These are phyloP conservation scores for Lasius platythorax DNA, from an alignment of 2,888 invertebrate genomes.

Conservation along the genomic window DNA sequence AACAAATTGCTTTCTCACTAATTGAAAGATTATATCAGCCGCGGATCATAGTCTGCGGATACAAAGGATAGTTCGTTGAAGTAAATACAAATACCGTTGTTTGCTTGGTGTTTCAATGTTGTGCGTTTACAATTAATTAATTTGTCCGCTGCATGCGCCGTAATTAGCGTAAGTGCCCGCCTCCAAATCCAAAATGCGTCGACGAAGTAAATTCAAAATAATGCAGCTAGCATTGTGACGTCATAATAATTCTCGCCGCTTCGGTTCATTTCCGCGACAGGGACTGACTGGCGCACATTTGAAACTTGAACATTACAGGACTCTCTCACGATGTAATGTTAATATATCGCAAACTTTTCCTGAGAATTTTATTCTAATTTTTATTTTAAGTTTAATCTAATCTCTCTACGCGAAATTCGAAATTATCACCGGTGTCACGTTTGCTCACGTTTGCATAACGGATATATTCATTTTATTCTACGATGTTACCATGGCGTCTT, in stretches of 20 bases:
- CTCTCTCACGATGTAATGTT: background rate
- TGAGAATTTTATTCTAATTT: background rate
- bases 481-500: background rate
- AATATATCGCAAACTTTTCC: background rate
- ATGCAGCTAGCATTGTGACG: background rate
- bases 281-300: background rate
- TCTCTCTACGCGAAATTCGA: background rate
- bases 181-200: slow-evolving; percentile 34
- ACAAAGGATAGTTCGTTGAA: slow-evolving; percentile 48
- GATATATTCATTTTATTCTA: background rate
- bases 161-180: slow-evolving; percentile 47
- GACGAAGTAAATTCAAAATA: slow-evolving; percentile 41
- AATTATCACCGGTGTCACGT: background rate
- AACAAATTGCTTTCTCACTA: slow-evolving; percentile 54
- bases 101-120: slow-evolving; percentile 37
- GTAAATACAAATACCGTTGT: slow-evolving; percentile 53
- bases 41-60: slow-evolving; percentile 28
- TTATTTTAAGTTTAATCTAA: background rate
- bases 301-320: background rate
- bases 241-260: slow-evolving; percentile 5
- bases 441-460: background rate
- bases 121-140: slow-evolving; percentile 52
- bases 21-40: slow-evolving; percentile 48
- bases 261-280: background rate
- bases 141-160: slow-evolving; percentile 10